phyloP scores from a whole-genome alignment of 2,888 invertebrate species.

The Cephonodes hylas region DNA sequence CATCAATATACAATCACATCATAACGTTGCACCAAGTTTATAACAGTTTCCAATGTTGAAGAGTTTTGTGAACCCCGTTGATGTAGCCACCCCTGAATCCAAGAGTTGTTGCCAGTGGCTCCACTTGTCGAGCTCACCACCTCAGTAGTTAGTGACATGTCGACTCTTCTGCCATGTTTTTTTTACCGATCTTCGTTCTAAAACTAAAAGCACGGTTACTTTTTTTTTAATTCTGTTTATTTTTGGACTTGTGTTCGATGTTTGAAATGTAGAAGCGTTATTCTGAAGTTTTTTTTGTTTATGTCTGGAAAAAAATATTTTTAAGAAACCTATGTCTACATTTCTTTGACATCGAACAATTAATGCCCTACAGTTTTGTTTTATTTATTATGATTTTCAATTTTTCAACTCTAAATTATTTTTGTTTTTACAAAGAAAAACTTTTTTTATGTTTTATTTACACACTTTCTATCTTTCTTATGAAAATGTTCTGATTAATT shows the following conservation, averaged over 20 bases:
- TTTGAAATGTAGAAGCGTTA: slow-evolving; percentile 4
- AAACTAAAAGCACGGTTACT: slow-evolving; percentile 11
- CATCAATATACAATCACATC: neutral
- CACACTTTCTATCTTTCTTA: neutral
- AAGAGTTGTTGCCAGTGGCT: slow-evolving; percentile 34
- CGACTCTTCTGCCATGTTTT: slow-evolving; percentile 26
- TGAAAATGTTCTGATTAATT: neutral
- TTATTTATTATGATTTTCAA: neutral
- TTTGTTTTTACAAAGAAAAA: neutral
- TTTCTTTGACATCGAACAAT: neutral
- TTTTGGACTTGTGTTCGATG: neutral
- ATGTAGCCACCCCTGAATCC: slow-evolving; percentile 28
- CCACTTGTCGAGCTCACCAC: slow-evolving; percentile 33
- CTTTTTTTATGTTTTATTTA: neutral
- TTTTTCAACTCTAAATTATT: neutral
- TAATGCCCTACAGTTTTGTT: neutral
- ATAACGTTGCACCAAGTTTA: slow-evolving; percentile 20
- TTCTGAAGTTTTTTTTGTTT: neutral
- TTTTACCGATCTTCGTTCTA: slow-evolving; percentile 14
- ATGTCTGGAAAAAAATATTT: neutral
- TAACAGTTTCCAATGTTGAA: slow-evolving; percentile 25
- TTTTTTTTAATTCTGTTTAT: neutral
- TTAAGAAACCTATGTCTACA: neutral
- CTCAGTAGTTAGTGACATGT: slow-evolving; percentile 29
- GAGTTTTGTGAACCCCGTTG: slow-evolving; percentile 30